Evolutionary conservation across 2,888 invertebrate species (phyloP), one percentile per base, ranked within the genome.

Genomic region (Agrotis segetum): DNA sequence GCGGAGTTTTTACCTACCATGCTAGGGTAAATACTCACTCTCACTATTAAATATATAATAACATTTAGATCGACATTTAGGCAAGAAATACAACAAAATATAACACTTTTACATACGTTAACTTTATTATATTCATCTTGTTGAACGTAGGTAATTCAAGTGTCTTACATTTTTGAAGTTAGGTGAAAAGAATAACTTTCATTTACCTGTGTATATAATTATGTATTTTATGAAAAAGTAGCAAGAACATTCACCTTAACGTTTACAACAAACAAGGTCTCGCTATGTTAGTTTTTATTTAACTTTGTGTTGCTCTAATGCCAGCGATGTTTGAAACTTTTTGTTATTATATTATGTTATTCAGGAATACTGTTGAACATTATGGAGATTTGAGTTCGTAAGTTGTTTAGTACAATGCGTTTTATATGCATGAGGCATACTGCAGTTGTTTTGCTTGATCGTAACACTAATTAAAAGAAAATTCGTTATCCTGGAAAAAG

Each of bases 211-310:
- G 5, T 40, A 75, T 47, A 24, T n/a, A n/a, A n/a, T 2, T 3
- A 2, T 68, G 5, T 47, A 75, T 47, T 40, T 11, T 53, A 53
- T 52, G 16, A 60, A 64, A 55, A 6, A 19, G 21, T 1, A 0
- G 21, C 16, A 34, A 34, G 44, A 58, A 29, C n/a, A 52, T 66
- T 40, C 76, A 47, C 81, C 76, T 77, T 72, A 67, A 85, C 85
- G 71, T 80, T 83, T 84, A 81, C 86, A 85, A 81, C 77, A 68
- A 79, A 63, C 58, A 66, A 52, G 64, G 47, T 86, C 81, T 81
- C 86, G 88, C 83, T 82, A 74, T 88, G 84, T 88, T 88, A 83
- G 83, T 89, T 89, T 89, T 89, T 89, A 88, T 88, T 81, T 60
- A 77, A 79, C 76, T 79, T 79, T 65, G 69, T 80, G 74, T 85